Percentiles rank a stretch among this genome's conserved stretches.
Conservation (phyloP, 2,888 invertebrate species). For the Drosophila fungiperda region DNA sequence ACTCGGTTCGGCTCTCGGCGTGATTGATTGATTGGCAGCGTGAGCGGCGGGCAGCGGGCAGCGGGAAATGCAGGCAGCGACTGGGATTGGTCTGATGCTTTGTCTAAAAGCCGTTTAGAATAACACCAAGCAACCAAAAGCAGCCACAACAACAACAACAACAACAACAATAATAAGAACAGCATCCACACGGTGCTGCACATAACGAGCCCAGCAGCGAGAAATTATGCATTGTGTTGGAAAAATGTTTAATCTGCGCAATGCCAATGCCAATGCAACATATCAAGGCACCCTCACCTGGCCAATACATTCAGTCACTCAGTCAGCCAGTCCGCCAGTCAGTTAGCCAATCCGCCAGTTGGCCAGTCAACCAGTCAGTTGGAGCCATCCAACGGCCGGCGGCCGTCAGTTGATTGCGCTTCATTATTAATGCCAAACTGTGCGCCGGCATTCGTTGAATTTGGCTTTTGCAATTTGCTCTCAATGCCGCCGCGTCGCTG, state of each 20-base stretch:
- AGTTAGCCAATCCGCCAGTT: conserved; percentile 40
- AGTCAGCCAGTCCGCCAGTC: conserved; percentile 20
- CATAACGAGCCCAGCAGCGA: conserved; percentile 72
- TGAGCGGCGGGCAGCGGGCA: conserved; percentile 66
- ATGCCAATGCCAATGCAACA: conserved; percentile 55
- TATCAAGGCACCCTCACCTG: conserved; percentile 61
- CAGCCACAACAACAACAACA: conserved; percentile 21
- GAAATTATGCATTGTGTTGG: conserved; percentile 76
- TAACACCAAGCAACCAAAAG: conserved; percentile 62
- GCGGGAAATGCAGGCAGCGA: conserved; percentile 30
- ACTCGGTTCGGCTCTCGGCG: conserved; percentile 52
- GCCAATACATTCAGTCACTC: conserved; percentile 22
- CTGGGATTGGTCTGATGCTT: conserved; percentile 53
- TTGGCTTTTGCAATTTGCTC: conserved; percentile 83
- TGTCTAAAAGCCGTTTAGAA: conserved; percentile 82
- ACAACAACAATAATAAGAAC: conserved; percentile 20
- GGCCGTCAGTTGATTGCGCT: conserved; percentile 77
- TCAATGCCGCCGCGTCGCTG: conserved; percentile 63
- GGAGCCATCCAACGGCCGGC: conserved; percentile 59
- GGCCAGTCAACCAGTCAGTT: conserved; percentile 39
- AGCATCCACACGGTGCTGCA: conserved; percentile 27
- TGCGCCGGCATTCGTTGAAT: conserved; percentile 83
- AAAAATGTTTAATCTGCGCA: conserved; percentile 69
- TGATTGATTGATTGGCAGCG: conserved; percentile 84
- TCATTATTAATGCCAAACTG: conserved; percentile 84